Percentiles rank a stretch among this genome's conserved stretches.
phyloP scores from a whole-genome alignment of 2,888 invertebrate genomes.

The Pimpla rufipes region DNA sequence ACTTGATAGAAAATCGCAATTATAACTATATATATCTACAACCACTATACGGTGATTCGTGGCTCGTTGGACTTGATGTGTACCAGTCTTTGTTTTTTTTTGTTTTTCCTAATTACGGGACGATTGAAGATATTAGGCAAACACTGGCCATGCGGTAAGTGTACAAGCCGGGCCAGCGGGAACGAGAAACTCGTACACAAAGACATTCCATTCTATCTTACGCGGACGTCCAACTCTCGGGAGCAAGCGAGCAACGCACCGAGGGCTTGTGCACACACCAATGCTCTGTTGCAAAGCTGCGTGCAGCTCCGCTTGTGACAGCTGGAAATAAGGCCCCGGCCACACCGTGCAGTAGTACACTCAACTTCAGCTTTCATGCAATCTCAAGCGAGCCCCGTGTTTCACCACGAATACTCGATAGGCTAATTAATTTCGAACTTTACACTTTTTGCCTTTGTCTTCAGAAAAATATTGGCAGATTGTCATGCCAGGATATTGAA shows the following conservation, averaged over 20 bases:
- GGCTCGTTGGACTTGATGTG: too few species aligned
- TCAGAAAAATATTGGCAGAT: too few species aligned
- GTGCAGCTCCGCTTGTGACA: conserved; percentile 37
- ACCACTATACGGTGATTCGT: neutral
- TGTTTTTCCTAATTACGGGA: conserved; percentile 11
- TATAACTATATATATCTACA: neutral
- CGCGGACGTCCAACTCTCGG: conserved; percentile 66
- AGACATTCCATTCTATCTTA: conserved; percentile 80
- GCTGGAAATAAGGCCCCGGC: conserved; percentile 56
- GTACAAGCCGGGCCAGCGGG: conserved; percentile 69
- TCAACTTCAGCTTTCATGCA: conserved; percentile 5
- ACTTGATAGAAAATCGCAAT: neutral
- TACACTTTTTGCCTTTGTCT: neutral
- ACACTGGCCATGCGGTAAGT: conserved; percentile 53
- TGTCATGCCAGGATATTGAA: too few species aligned
- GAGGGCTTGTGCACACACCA: conserved; percentile 34
- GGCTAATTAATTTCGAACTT: neutral
- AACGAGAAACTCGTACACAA: conserved; percentile 75
- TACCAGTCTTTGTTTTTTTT: neutral
- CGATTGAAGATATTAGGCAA: conserved; percentile 43
- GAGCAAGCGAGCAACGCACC: conserved; percentile 41
- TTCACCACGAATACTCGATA: neutral
- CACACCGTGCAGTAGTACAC: conserved; percentile 20
- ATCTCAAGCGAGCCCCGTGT: neutral
- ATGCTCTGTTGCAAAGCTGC: conserved; percentile 31